Conservation (phyloP, 2,113 vertebrate species). For the Dolichallabes microphthalmus region DNA sequence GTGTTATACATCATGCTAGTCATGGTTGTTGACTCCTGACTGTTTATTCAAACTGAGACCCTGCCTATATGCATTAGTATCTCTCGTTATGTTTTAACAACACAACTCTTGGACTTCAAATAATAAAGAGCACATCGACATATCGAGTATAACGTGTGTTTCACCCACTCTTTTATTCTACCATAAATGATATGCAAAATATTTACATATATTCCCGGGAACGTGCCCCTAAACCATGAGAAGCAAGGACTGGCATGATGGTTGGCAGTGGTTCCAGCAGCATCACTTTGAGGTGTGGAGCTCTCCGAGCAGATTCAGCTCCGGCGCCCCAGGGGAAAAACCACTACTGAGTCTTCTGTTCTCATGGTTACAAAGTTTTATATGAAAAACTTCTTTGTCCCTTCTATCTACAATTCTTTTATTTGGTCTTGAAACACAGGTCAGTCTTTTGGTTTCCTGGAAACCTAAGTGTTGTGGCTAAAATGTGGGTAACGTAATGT, state of each 20-base stretch:
- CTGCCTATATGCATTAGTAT: background rate
- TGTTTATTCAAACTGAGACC: background rate
- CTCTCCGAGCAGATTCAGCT: background rate
- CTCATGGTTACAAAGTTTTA: conserved; percentile 17
- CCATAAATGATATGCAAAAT: background rate
- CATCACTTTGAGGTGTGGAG: background rate
- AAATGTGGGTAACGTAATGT: background rate
- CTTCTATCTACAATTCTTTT: background rate
- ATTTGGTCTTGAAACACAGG: background rate
- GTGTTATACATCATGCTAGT: background rate
- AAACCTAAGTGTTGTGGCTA: background rate
- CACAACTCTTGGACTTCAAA: background rate
- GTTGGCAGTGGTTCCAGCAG: background rate
- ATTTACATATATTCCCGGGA: background rate
- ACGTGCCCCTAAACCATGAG: background rate
- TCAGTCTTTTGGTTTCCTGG: background rate
- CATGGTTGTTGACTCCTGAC: background rate
- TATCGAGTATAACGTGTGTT: background rate
- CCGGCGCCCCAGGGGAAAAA: conserved; percentile 11
- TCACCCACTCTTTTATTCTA: background rate
- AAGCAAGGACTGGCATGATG: conserved; percentile 19
- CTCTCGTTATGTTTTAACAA: background rate
- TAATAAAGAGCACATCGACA: background rate
- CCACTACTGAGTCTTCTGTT: conserved; percentile 2
- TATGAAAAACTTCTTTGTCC: background rate